Base-by-base conservation (phyloP, 2,113 vertebrate genomes). In the Artemisiospiza belli region DNA sequence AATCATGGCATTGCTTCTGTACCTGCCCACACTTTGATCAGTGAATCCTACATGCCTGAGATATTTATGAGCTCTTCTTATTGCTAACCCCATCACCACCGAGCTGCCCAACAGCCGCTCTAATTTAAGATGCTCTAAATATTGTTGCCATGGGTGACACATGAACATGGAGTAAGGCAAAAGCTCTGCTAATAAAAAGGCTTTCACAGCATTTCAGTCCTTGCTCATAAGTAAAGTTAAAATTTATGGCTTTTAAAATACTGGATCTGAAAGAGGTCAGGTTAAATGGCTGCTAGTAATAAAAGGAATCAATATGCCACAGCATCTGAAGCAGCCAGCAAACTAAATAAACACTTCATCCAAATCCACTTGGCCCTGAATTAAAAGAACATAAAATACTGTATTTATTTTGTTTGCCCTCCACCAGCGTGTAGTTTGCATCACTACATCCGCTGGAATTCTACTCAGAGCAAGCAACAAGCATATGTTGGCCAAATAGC, bases 331-430 rank as follows among this genome's bases (percentile, higher is more conserved):
- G 97, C 94, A 97, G 97, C 96, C 97, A 97, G 97, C 95, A 98
- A 98, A 98, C 98, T 97, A 97, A 98, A 98, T 98, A 98, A 98
- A 98, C 97, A 98, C 98, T 98, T 98, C 97, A 98, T 98, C 98
- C 98, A 98, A 98, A 98, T 98, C 97, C 95, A 98, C 98, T 98
- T 98, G 98, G 98, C 97, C 96, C 95, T 96, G 97, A 98, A 98
- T 98, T 98, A 98, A 98, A 98, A 97, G 97, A 98, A 98, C 97
- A 98, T 98, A 98, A 98, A 98, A 98, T 97, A 98, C 96, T 97
- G 95, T 98, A 98, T 98, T 98, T 98, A 97, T 98, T 98, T 98
- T 97, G 95, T 97, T 97, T 98, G 95, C 94, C 92, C 96, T 97
- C 95, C 81, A 96, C 95, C 95, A 96, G 95, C 89, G 96, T 92